Evolutionary conservation across 2,113 vertebrate species (phyloP), one percentile per base, ranked within the genome.

Genomic region (Lichenostomus cassidix): DNA sequence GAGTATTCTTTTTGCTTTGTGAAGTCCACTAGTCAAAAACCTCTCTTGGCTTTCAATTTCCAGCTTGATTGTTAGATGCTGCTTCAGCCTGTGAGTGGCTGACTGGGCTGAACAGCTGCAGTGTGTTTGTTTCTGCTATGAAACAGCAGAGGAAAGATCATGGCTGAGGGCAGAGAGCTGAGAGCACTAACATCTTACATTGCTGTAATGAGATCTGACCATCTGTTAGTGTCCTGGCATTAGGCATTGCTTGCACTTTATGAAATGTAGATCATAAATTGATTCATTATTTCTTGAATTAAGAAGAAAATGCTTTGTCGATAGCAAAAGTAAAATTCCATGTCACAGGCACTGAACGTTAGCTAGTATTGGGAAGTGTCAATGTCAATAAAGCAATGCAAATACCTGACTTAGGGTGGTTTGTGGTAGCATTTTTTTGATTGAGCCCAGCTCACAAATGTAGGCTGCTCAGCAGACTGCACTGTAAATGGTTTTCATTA

Each of bases 1-100:
- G 55, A 58, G 33, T 50, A 24, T 27, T 62, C 14, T 49, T 62
- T 83, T 37, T 65, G 53, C 31, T 0, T 0, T 7, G 9, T 78
- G 35, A 81, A 31, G 12, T 70, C 23, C n/a, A 28, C 9, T 60
- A 31, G 15, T 50, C 29, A 84, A 78, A 94, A 94, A 19, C 24
- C 9, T 41, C n/a, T 44, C n/a, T 33, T 53, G 24, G 33, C 33
- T 29, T 87, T 82, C 55, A 50, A 11, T 92, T 87, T 92, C 39
- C 41, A 68, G 5, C 12, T 42, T 29, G 18, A 47, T 12, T 67
- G 5, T 78, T 88, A 22, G 29, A 21, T 78, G 33, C 27, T 87
- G 59, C 23, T 70, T 59, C 28, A 53, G 18, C 31, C n/a, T 47
- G 24, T 53, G 31, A 55, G 47, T 31, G 33, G 33, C 12, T 68